Conservation (phyloP, 2,797 vertebrate genomes). For the Muscicapa comitata region DNA sequence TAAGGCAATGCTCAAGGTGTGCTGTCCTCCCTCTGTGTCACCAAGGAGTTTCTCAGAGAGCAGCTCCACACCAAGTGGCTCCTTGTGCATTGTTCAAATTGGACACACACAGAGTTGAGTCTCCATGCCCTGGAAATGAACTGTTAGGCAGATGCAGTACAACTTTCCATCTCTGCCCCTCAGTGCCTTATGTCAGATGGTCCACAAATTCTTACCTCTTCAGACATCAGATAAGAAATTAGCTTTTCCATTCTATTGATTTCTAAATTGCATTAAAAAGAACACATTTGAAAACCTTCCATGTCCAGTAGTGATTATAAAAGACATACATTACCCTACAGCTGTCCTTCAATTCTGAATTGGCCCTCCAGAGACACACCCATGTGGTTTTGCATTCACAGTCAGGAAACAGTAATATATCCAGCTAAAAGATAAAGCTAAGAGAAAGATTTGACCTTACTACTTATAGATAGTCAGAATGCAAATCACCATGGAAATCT, state of each 20-base stretch:
- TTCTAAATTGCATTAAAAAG: not conserved
- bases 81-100: fast-evolving
- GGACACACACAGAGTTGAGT: not conserved
- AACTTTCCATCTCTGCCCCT: not conserved
- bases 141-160: not conserved
- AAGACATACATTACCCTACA: not conserved
- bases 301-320: not conserved
- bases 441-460: not conserved
- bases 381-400: not conserved
- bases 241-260: not conserved
- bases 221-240: not conserved
- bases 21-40: not conserved
- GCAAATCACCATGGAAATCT: constrained; percentile 3
- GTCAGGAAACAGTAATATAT: not conserved
- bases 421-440: not conserved
- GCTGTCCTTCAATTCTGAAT: not conserved
- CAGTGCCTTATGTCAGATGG: not conserved
- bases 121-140: not conserved
- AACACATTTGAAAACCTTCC: not conserved
- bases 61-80: not conserved
- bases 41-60: not conserved
- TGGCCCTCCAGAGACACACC: not conserved
- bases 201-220: not conserved
- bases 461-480: not conserved
- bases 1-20: not conserved